Base-by-base conservation (phyloP, 2,113 vertebrate species). In the Xiphorhynchus elegans region DNA sequence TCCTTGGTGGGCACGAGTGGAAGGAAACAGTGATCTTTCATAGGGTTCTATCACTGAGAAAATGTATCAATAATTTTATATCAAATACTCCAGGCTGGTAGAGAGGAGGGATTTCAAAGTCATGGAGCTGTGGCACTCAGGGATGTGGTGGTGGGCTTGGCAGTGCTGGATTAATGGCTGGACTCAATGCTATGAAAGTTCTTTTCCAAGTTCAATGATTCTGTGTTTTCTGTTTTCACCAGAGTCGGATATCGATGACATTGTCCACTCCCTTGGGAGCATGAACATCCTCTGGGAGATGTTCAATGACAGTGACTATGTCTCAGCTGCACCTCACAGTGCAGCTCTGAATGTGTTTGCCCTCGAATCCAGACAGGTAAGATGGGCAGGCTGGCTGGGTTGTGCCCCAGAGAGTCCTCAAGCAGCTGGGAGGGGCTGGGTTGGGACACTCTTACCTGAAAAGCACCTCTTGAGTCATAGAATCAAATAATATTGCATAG, bases 241-340 rank as follows among this genome's bases (percentile, higher is more conserved):
- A 99, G 99, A 97, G 4, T 98, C 98, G 0, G 98, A 98, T 46
- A 98, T 99, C 53, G 97, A 97, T 9, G 98, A 98, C 87, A 97
- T 99, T 46, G 93, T 99, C 83, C 98, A 81, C 60, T 98, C 98
- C 96, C 97, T 99, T 53, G 98, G 98, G 75, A 97, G 96, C 82
- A 99, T 98, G 97, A 97, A 98, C 94, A 96, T 99, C 72, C 97
- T 98, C 49, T 97, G 98, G 95, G 98, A 99, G 13, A 89, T 99
- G 97, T 98, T 98, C 98, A 99, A 97, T 52, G 98, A 98, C 70
- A 97, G 84, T 1, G 98, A 99, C 46, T 99, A 99, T 58, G 97
- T 99, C 77, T 97, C 98, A 1, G 98, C 95, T 11, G 98, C 99
- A 2, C 99, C 99, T 8, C 99, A 99, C 90, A 99, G 98, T 13